phyloP scores from a whole-genome alignment of 2,888 invertebrate genomes.

The Latrodectus hesperus region DNA sequence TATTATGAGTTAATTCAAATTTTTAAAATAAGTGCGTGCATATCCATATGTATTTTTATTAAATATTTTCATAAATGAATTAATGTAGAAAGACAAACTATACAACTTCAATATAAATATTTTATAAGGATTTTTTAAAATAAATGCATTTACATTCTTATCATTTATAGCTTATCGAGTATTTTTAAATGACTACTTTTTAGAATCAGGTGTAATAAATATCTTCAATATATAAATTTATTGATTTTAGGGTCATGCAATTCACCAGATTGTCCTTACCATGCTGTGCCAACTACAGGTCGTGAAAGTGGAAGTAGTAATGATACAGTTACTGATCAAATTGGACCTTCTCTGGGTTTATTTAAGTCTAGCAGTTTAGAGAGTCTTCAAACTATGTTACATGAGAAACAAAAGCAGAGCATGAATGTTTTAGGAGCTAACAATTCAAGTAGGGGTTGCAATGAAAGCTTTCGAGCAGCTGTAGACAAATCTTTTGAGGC shows the following conservation, averaged over 20 bases:
- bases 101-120: no score
- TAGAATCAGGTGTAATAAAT: no score
- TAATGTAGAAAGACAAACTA: no score
- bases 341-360: constrained; percentile 87
- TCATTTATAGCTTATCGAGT: no score
- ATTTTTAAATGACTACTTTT: no score
- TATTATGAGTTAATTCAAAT: no score
- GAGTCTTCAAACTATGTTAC: constrained; percentile 91
- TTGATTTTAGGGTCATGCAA: constrained; percentile 70
- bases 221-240: no score
- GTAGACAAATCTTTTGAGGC: constrained; percentile 81
- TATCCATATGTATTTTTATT: no score
- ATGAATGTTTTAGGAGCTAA: constrained; percentile 74
- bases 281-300: constrained; percentile 59
- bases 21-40: no score
- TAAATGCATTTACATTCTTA: no score
- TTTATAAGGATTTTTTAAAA: no score
- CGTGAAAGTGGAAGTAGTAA: constrained; percentile 55
- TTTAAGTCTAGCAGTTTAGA: constrained; percentile 93
- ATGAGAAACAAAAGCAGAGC: constrained; percentile 79
- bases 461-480: constrained; percentile 86
- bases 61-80: no score
- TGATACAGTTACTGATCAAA: constrained; percentile 62
- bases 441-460: constrained; percentile 82
- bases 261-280: constrained; percentile 70